Percentiles rank a stretch among this genome's conserved stretches.
Conservation (phyloP, 2,797 vertebrate species). For the Artibeus jamaicensis region DNA sequence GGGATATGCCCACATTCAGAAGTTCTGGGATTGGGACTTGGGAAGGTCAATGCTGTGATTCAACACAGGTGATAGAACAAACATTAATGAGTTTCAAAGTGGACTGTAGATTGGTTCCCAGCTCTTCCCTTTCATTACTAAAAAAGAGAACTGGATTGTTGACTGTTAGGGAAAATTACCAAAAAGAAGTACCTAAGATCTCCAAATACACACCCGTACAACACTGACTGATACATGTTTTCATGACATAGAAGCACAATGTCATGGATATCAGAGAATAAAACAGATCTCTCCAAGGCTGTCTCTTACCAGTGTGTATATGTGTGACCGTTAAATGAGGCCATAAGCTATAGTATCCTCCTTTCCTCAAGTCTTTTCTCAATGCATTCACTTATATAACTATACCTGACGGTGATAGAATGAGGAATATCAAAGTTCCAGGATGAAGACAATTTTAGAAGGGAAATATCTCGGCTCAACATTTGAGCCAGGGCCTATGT, state of each 20-base stretch:
- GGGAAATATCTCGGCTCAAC: background rate
- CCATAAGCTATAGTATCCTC: background rate
- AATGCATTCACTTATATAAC: background rate
- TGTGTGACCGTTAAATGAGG: background rate
- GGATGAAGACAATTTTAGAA: background rate
- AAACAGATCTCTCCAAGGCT: background rate
- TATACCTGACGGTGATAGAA: background rate
- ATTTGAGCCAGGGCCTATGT: background rate
- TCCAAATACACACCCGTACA: background rate
- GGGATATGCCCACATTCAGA: background rate
- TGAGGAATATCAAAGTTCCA: conserved; percentile 7
- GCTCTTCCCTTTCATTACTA: background rate
- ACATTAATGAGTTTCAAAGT: background rate
- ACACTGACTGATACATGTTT: background rate
- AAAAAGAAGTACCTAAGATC: background rate
- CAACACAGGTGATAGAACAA: background rate
- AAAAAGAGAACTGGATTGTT: background rate
- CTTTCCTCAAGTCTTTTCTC: background rate
- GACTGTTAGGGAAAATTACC: background rate
- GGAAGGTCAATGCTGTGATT: background rate
- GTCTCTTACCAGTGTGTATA: background rate
- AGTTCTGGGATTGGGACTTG: background rate
- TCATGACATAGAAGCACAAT: background rate
- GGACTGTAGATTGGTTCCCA: background rate
- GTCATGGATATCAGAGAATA: background rate